These are phyloP conservation scores for Lottia gigantea DNA, from an alignment of 2,888 invertebrate genomes.

Conservation along the genomic window DNA sequence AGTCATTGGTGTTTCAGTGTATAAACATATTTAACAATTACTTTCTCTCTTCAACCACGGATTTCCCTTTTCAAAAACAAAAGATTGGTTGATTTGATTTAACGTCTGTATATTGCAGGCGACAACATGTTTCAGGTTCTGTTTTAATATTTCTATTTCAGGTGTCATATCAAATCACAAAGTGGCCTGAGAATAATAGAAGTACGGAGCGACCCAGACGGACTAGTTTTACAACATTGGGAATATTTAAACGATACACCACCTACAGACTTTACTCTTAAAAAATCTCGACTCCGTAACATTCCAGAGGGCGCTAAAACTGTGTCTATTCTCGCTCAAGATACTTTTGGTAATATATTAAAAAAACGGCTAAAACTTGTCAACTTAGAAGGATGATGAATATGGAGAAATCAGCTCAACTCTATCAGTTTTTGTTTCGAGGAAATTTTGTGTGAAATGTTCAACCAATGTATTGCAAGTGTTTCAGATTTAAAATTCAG, in stretches of 20 bases:
- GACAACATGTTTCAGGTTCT: too few relatives aligned
- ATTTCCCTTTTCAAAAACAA: too few relatives aligned
- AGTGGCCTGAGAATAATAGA: constrained; percentile 61
- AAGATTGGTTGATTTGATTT: too few relatives aligned
- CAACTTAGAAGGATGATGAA: constrained; percentile 40
- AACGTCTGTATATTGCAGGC: too few relatives aligned
- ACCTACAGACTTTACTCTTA: constrained; percentile 55
- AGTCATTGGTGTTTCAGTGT: too few relatives aligned
- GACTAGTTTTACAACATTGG: constrained; percentile 65
- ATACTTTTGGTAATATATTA: constrained; percentile 60
- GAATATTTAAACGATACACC: constrained; percentile 60
- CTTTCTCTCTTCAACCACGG: too few relatives aligned
- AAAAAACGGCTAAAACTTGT: constrained; percentile 56
- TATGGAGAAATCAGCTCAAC: too few relatives aligned
- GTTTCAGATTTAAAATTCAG: too few relatives aligned
- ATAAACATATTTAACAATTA: too few relatives aligned
- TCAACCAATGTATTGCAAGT: too few relatives aligned
- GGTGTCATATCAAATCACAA: constrained; percentile 44
- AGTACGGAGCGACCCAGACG: constrained; percentile 60
- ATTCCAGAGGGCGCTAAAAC: constrained; percentile 44
- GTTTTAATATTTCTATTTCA: constrained; percentile 19
- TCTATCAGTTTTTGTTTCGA: too few relatives aligned
- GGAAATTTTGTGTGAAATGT: too few relatives aligned
- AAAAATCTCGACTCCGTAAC: constrained; percentile 43
- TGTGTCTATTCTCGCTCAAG: constrained; percentile 57